A percentile compares a stretch with the other conserved stretches of the same genome.
phyloP scores from a whole-genome alignment of 2,797 vertebrate species.

The Alauda arvensis region DNA sequence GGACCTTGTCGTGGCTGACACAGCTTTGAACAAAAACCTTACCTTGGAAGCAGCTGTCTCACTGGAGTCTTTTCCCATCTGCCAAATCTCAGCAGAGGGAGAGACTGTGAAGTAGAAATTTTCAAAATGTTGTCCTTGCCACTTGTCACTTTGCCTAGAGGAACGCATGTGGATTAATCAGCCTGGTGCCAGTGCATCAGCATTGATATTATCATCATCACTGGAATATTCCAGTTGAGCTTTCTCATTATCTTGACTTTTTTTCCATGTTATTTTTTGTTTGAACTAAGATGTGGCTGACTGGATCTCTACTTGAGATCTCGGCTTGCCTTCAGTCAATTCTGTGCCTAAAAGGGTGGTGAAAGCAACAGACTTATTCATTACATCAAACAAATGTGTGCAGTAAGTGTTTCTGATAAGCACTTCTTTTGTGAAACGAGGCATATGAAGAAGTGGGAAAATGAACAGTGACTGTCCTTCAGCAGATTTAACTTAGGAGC shows the following conservation, averaged over 20 bases:
- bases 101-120: background rate
- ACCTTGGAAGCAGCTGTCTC: background rate
- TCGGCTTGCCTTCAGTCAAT: constrained; percentile 12
- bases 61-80: background rate
- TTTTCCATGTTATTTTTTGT: constrained; percentile 11
- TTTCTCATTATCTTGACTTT: constrained; percentile 30
- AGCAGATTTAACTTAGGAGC: background rate
- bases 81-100: background rate
- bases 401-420: constrained; percentile 22
- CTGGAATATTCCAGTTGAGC: background rate
- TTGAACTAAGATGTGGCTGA: constrained; percentile 8
- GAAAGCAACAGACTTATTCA: constrained; percentile 14
- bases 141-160: constrained; percentile 12
- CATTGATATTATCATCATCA: background rate
- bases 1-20: background rate
- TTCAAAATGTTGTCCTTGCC: background rate
- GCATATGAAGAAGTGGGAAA: background rate
- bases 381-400: constrained; percentile 4
- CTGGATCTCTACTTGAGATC: constrained; percentile 5
- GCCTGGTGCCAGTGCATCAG: background rate
- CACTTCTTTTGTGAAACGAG: background rate
- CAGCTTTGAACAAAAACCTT: constrained; percentile 11
- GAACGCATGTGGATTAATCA: background rate
- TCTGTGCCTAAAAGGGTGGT: constrained; percentile 8
- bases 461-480: background rate